Percentiles rank a stretch among this genome's conserved stretches.
Conservation (phyloP, 2,888 invertebrate species). For the Himalopsyche kuldschensis region DNA sequence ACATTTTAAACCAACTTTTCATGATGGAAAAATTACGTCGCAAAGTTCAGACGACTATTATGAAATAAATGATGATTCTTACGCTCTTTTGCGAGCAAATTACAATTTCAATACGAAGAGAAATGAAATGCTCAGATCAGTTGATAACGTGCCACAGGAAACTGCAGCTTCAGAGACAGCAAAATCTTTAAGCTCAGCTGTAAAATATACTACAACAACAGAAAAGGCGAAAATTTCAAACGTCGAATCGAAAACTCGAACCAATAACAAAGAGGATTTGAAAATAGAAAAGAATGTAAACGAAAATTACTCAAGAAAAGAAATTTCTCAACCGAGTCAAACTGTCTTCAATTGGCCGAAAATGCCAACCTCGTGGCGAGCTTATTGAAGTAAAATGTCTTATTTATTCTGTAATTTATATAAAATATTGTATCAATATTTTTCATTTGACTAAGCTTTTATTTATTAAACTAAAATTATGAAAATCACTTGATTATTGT, state of each 20-base stretch:
- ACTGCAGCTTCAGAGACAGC: background rate
- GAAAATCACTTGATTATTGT: too few relatives aligned
- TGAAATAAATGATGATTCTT: background rate
- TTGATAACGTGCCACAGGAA: background rate
- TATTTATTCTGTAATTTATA: too few relatives aligned
- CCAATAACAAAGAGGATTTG: background rate
- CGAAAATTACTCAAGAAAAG: background rate
- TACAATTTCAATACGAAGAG: background rate
- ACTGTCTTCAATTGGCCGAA: background rate
- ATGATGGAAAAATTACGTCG: background rate
- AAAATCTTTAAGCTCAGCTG: background rate
- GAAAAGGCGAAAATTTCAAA: background rate
- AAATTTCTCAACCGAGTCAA: background rate
- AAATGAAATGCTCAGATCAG: background rate
- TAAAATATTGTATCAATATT: too few relatives aligned
- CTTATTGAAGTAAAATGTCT: background rate
- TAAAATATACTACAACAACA: background rate
- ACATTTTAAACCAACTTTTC: background rate
- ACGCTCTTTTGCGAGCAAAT: background rate
- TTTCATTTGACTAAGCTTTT: too few relatives aligned
- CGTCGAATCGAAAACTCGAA: background rate
- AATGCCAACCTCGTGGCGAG: background rate
- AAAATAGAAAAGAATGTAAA: background rate
- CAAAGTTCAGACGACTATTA: background rate
- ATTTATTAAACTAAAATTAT: too few relatives aligned